Evolutionary conservation across 2,888 invertebrate genomes (phyloP).

Genomic region (Melitaea athalia): DNA sequence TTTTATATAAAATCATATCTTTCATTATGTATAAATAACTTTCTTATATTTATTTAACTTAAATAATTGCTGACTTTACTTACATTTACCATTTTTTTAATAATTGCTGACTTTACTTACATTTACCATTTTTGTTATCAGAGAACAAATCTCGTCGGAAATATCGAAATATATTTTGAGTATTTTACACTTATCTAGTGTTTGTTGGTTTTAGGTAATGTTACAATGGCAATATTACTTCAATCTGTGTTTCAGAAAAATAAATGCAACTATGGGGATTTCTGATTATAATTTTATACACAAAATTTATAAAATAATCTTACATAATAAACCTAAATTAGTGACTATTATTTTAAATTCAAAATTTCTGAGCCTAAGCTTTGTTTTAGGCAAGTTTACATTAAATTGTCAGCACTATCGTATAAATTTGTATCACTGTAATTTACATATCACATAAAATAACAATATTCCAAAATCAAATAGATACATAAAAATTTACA

Average conservation of each 20-base stretch:
- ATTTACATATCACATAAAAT: conserved; percentile 6
- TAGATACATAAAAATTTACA: neutral
- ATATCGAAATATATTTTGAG: no score
- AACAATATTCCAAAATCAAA: neutral
- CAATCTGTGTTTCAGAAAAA: neutral
- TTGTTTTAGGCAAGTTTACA: conserved; percentile 8
- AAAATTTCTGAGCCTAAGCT: neutral
- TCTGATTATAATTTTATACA: neutral
- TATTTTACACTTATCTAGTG: no score
- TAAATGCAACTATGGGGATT: neutral
- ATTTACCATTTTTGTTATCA: no score
- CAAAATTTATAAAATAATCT: neutral
- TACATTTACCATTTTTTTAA: no score
- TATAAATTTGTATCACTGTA: conserved; percentile 1
- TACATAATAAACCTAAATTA: neutral
- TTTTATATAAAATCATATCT: neutral
- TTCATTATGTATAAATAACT: no score
- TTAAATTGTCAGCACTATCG: neutral
- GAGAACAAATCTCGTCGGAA: no score
- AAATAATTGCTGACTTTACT: no score
- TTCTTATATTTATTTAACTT: no score
- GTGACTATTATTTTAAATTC: conserved; percentile 4
- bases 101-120: no score
- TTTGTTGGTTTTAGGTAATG: neutral
- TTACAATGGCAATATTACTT: neutral